Conservation (phyloP, 1,140 invertebrate genomes). For the Chrysoperla carnea region DNA sequence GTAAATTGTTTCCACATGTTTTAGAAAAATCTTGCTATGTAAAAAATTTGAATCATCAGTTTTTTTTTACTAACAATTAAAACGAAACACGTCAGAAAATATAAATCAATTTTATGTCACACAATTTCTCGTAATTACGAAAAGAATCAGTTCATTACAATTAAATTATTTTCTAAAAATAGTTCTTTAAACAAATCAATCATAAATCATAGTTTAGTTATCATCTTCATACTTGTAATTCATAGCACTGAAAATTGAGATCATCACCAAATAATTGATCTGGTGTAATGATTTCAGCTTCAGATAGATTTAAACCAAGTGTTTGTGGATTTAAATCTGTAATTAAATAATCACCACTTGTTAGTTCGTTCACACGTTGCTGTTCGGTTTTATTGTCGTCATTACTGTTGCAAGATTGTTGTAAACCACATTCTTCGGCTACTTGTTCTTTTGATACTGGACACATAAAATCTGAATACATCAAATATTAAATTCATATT, state of each 20-base stretch:
- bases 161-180: no score
- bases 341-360: conserved; percentile 29
- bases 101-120: no score
- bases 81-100: no score
- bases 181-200: no score
- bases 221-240: conserved; percentile 8
- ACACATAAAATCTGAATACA: conserved; percentile 32
- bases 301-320: conserved; percentile 28
- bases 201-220: no score
- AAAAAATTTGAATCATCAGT: no score
- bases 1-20: no score
- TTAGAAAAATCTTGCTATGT: no score
- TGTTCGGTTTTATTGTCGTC: no score
- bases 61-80: no score
- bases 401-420: not conserved
- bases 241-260: conserved; percentile 30
- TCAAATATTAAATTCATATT: not conserved
- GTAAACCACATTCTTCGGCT: conserved; percentile 34
- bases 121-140: no score
- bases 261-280: conserved; percentile 34
- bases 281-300: conserved; percentile 26
- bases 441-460: conserved; percentile 34
- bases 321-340: conserved; percentile 32
- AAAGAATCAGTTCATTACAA: no score
- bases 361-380: conserved; percentile 6